Evolutionary conservation across 2,888 invertebrate species (phyloP).

Genomic region (Hemithea aestivaria): DNA sequence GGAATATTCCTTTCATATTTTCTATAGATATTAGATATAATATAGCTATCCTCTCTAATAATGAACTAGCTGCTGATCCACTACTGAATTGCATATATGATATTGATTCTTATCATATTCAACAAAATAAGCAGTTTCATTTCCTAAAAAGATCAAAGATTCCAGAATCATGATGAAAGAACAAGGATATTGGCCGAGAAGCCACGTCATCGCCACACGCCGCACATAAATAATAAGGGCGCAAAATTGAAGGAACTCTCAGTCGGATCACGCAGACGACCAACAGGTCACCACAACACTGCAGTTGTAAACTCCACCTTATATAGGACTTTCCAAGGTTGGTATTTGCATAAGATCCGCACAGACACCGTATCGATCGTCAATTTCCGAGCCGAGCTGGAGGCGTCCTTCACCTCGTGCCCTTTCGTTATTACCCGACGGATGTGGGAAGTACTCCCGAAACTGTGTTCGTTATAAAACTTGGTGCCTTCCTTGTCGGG

Average conservation of each 20-base stretch:
- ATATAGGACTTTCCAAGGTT: conserved; percentile 22
- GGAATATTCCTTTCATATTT: too few species aligned
- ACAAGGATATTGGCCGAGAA: conserved; percentile 13
- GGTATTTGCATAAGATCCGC: conserved; percentile 25
- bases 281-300: conserved; percentile 42
- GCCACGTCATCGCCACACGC: conserved; percentile 34
- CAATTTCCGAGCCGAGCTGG: conserved; percentile 41
- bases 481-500: conserved; percentile 1
- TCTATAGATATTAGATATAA: too few species aligned
- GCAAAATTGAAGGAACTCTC: conserved; percentile 33
- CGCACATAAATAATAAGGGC: conserved; percentile 36
- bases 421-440: conserved; percentile 53
- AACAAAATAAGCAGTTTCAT: too few species aligned
- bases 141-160: too few species aligned
- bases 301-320: conserved; percentile 15
- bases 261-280: conserved; percentile 42
- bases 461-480: conserved; percentile 17
- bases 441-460: conserved; percentile 35
- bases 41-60: too few species aligned
- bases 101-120: too few species aligned
- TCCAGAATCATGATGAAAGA: too few species aligned
- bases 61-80: too few species aligned
- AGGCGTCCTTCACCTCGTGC: conserved; percentile 71
- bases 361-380: conserved; percentile 60
- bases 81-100: too few species aligned